Evolutionary conservation across 2,113 vertebrate genomes (phyloP).

Genomic region (Oxyura jamaicensis): DNA sequence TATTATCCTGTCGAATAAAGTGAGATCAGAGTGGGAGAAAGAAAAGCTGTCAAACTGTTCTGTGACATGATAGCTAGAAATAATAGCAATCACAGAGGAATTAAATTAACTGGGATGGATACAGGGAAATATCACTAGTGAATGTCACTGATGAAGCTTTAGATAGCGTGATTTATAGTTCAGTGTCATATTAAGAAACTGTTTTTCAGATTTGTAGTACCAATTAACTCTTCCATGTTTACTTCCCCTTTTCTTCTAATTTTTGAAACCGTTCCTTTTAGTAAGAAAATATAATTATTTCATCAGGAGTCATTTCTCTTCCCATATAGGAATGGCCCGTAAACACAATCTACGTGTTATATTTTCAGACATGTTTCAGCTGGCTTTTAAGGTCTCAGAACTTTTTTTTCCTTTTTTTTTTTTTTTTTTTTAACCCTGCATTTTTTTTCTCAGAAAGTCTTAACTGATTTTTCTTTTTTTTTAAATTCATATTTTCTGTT

Average conservation of each 20-base stretch:
- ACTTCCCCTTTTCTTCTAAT: background rate
- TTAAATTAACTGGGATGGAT: slow-evolving; percentile 16
- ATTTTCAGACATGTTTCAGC: background rate
- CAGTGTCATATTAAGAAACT: background rate
- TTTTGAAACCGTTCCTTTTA: background rate
- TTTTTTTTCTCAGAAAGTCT: background rate
- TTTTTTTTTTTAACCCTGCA: background rate
- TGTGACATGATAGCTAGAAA: slow-evolving; percentile 26
- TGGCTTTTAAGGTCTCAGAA: background rate
- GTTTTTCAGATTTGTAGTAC: slow-evolving; percentile 17
- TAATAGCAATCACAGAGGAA: slow-evolving; percentile 29
- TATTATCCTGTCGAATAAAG: background rate
- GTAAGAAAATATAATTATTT: background rate
- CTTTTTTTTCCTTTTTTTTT: background rate
- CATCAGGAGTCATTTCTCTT: background rate
- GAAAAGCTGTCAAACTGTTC: background rate
- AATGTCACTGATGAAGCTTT: background rate
- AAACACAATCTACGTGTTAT: background rate
- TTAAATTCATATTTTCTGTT: background rate
- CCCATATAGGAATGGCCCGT: background rate
- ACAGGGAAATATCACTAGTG: background rate
- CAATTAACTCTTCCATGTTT: background rate
- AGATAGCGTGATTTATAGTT: slow-evolving; percentile 1
- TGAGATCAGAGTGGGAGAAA: slow-evolving; percentile 13
- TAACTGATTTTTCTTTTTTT: background rate